A percentile compares a stretch with the other conserved stretches of the same genome.
phyloP scores from a whole-genome alignment of 2,797 vertebrate species.

The Macropodus opercularis region DNA sequence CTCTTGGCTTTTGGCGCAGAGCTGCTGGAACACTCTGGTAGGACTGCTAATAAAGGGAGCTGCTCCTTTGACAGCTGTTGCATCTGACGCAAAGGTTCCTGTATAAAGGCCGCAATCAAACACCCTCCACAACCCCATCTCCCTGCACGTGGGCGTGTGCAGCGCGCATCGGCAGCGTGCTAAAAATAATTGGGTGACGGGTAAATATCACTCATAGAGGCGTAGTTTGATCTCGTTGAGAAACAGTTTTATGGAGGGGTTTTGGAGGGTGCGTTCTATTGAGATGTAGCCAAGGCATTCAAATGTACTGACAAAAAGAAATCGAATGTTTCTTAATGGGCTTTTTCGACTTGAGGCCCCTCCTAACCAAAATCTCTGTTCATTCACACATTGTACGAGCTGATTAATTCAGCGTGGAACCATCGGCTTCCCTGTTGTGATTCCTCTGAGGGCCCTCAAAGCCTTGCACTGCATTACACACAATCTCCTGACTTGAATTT shows the following conservation, averaged over 20 bases:
- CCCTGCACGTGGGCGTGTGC: slow-evolving; percentile 58
- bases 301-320: slow-evolving; percentile 49
- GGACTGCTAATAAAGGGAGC: slow-evolving; percentile 79
- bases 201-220: slow-evolving; percentile 73
- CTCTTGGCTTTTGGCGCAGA: slow-evolving; percentile 70
- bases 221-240: slow-evolving; percentile 60
- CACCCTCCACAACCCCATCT: slow-evolving; percentile 60
- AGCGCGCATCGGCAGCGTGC: slow-evolving; percentile 54
- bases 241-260: slow-evolving; percentile 50
- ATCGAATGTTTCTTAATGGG: slow-evolving; percentile 57
- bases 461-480: slow-evolving; percentile 48
- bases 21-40: slow-evolving; percentile 71
- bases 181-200: slow-evolving; percentile 78
- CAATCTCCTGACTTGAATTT: slow-evolving; percentile 54
- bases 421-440: slow-evolving; percentile 53
- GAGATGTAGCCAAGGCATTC: slow-evolving; percentile 43
- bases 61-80: slow-evolving; percentile 81
- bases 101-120: slow-evolving; percentile 77
- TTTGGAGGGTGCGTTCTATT: slow-evolving; percentile 53
- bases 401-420: slow-evolving; percentile 67
- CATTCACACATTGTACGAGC: slow-evolving; percentile 59
- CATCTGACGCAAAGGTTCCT: slow-evolving; percentile 74
- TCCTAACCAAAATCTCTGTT: slow-evolving; percentile 47
- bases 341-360: slow-evolving; percentile 45
- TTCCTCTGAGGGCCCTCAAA: slow-evolving; percentile 70